Evolutionary conservation across 2,113 vertebrate genomes (phyloP), one percentile per base, ranked within the genome.

Genomic region (Rhombomys opimus): DNA sequence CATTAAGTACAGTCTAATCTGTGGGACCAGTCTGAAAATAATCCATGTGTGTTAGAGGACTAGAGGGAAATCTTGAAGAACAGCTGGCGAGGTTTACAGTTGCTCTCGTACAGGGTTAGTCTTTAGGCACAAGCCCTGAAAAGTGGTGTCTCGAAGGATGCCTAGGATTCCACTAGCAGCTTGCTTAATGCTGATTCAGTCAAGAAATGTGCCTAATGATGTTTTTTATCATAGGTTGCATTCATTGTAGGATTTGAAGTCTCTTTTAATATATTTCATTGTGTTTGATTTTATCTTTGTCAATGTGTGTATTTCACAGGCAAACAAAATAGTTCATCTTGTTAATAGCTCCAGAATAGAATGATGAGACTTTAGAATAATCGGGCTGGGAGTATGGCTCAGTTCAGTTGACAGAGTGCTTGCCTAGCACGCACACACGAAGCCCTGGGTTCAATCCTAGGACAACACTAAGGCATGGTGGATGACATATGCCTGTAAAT

Each of bases 261-360:
- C 27, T 95, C 61, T 92, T 46, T 46, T 76, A 3, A 81, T 92
- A 22, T 27, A 17, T 91, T 91, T 72, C 7, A n/a, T 86, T 90
- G 84, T 72, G 65, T 72, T 91, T 75, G 72, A 61, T 96, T 92
- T 57, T 73, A 88, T 86, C n/a, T 93, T 92, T 95, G 57, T 67
- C 41, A 87, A 38, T 86, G 52, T 92, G 4, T 65, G 32, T 93
- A 18, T 82, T 86, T 14, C 9, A 50, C 59, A 41, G 78, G 50
- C 89, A 93, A 95, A 54, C 35, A 65, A 46, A 93, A 75, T 68
- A 90, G 35, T 67, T 90, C 30, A 46, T 94, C 93, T 57, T 93
- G 41, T 77, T 38, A 70, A 46, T 82, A 67, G 32, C 59, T 65
- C 78, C 10, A 82, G 76, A 72, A 89, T 20, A 91, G 35, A 81